Conservation (phyloP, 1,140 invertebrate genomes). For the Semibalanus balanoides region DNA sequence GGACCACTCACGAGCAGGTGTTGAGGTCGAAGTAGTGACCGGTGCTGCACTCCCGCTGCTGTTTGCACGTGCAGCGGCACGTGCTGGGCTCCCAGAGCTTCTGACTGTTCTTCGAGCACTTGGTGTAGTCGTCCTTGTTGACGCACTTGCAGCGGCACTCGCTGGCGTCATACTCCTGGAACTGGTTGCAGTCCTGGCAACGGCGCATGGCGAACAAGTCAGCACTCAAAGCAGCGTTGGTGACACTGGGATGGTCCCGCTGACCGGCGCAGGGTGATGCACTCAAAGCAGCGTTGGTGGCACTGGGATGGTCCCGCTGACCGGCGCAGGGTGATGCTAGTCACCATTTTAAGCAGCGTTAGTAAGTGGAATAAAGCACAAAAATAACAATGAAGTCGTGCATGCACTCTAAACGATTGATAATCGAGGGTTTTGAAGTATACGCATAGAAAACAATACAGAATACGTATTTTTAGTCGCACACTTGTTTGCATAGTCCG, state of each 20-base stretch:
- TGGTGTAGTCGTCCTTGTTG: conserved; percentile 41
- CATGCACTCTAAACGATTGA: too few relatives aligned
- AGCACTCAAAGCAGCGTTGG: conserved; percentile 10
- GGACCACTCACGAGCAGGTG: conserved; percentile 42
- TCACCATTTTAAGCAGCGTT: too few relatives aligned
- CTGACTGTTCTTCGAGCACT: conserved; percentile 35
- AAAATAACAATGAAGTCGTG: too few relatives aligned
- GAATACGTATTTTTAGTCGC: too few relatives aligned
- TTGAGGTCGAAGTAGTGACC: conserved; percentile 42
- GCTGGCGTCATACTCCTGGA: conserved; percentile 38
- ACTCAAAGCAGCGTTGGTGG: too few relatives aligned
- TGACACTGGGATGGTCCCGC: too few relatives aligned
- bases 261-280: too few relatives aligned
- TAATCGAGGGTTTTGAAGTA: too few relatives aligned
- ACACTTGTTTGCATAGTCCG: too few relatives aligned
- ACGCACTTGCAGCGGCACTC: conserved; percentile 43
- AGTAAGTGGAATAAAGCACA: too few relatives aligned
- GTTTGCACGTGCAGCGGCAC: conserved; percentile 42
- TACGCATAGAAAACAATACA: too few relatives aligned
- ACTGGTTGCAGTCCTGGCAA: conserved; percentile 41
- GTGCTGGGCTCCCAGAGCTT: conserved; percentile 44
- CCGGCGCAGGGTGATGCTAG: too few relatives aligned
- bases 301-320: conserved; percentile 2
- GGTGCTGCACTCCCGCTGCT: conserved; percentile 38
- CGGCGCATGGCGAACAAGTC: conserved; percentile 20